A percentile compares a stretch with the other conserved stretches of the same genome.
Evolutionary conservation across 2,113 vertebrate species (phyloP).

Genomic region (Rissa tridactyla): DNA sequence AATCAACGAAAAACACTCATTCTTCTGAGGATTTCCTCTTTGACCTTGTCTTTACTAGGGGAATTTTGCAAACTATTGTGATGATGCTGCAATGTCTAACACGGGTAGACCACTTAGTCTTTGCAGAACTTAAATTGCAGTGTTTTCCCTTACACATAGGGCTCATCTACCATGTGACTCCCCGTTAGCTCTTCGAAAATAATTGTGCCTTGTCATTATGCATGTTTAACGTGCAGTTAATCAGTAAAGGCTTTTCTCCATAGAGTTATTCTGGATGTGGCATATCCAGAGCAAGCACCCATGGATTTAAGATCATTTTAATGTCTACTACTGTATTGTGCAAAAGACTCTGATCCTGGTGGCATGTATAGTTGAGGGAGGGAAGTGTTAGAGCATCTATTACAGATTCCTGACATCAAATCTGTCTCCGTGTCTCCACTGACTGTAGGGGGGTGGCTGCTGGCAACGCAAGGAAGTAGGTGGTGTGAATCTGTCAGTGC

Average conservation of each 20-base stretch:
- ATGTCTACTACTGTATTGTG: neutral
- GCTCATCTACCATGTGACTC: neutral
- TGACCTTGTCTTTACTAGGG: fast-evolving
- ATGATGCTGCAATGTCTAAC: neutral
- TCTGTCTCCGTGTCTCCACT: neutral
- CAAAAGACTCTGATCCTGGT: neutral
- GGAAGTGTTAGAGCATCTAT: neutral
- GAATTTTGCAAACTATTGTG: neutral
- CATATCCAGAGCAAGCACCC: neutral
- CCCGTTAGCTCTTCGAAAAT: neutral
- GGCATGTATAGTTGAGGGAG: fast-evolving
- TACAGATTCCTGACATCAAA: neutral
- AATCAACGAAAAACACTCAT: neutral
- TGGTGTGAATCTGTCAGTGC: neutral
- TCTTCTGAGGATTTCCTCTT: neutral
- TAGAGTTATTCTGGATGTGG: neutral
- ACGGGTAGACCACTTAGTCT: neutral
- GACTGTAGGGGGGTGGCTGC: neutral
- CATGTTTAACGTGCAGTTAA: neutral
- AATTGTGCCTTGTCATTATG: neutral
- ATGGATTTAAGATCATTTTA: neutral
- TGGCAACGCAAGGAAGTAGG: neutral
- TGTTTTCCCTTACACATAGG: fast-evolving
- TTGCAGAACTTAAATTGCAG: neutral
- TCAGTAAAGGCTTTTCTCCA: neutral